Base-by-base conservation (phyloP, 2,888 invertebrate genomes). In the Caenorhabditis sp. region DNA sequence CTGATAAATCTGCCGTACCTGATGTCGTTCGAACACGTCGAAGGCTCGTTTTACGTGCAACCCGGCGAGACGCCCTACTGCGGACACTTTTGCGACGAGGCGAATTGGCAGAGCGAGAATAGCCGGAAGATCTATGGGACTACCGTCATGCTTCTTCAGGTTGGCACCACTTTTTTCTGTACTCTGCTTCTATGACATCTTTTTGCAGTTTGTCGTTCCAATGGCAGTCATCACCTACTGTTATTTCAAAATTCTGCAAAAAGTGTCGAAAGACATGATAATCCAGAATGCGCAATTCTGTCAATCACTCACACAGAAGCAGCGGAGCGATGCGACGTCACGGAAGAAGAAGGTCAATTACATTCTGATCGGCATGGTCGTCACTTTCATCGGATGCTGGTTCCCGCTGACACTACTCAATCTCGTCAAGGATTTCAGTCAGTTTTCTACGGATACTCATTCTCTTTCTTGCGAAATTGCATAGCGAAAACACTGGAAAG, bases 21-120 rank as follows among this genome's bases (percentile, higher is more conserved):
- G n/a, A 74, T 88, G 68, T 83, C 83, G 17, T 88, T 84, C 73
- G 82, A 85, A 37, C 79, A 89, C 24, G 86, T 87, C 55, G 85
- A 86, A 46, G 89, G 89, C 94, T 56, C 66, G 1, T 81, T 72
- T 20, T 81, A 79, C 41, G 77, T 77, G 39, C 65, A 30, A 26
- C 61, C 50, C 9, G 79, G 81, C 24, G 71, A 81, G 24, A 82
- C 80, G 13, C 86, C 87, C 7, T 86, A 83, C 52, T 86, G 86
- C 52, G 86, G 87, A 24, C 71, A 92, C 65, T 94, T 93, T 86
- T 88, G 88, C 71, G 88, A 87, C 61, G 89, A 89, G 56, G 82
- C 85, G 9, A 85, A 93, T 43, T 98, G 98, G 97, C 95, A 96
- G 0, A 85, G 84, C 22, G 95, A 95, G 86, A 91, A 93, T 53